Base-by-base conservation (phyloP, 1,140 invertebrate genomes). In the Maconellicoccus hirsutus region DNA sequence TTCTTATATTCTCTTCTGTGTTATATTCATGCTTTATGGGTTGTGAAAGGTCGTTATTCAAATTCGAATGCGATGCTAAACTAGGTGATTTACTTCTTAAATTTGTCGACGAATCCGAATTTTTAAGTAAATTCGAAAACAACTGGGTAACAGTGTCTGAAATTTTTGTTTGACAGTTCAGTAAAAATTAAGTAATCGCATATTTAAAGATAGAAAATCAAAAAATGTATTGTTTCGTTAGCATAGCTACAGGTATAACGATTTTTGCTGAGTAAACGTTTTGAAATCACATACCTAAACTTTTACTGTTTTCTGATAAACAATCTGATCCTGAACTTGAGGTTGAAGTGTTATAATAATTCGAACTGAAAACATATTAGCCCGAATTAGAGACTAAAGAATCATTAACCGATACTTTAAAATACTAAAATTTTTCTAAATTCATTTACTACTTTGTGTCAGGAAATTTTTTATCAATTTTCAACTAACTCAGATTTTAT, bases 401-500 rank as follows among this genome's bases (percentile, higher is more conserved):
- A 6, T 33, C 29, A 33, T 33, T 12, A 33, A 12, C 12, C 12
- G 29, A 33, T 6, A 6, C 4, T 16, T 14, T 52, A 52, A 52
- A 52, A 52, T 52, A 52, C 2, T 3, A 2, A 16, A 52, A 52
- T 52, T 52, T 19, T 52, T 8, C 6, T 2, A 52, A 52, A 52
- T 52, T 16, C 3, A 52, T 52, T 6, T 3, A 2, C 42, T 52
- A 16, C 42, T 14, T 16, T 8, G n/a, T 16, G n/a, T 52, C n/a
- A 16, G 16, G n/a, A 52, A 16, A 52, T 52, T 52, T 8, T 4
- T 16, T 52, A 52, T 52, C 42, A 52, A 52, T 52, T 52, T 52
- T 52, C 16, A 52, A 66, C 61, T 66, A 23, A 66, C 61, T 66
- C 61, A 66, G 61, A 66, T 26, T 66, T 66, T 23, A 66, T 25